phyloP scores from a whole-genome alignment of 2,797 vertebrate genomes.

The Anabacerthia variegaticeps region DNA sequence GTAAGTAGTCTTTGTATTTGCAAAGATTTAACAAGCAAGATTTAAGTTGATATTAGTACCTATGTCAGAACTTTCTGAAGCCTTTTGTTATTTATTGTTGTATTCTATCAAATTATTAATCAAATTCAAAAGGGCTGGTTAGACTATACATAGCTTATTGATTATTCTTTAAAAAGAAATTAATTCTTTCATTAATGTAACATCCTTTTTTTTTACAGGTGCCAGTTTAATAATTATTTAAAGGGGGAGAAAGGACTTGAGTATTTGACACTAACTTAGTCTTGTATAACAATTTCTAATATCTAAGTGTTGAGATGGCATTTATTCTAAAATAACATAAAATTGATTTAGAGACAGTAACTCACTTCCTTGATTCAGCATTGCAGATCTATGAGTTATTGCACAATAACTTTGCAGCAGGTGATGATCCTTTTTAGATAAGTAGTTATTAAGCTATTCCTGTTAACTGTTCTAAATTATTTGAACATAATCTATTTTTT shows the following conservation, averaged over 20 bases:
- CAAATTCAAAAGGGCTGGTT: background rate
- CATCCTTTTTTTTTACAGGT: background rate
- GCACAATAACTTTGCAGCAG: background rate
- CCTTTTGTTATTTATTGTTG: background rate
- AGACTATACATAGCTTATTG: background rate
- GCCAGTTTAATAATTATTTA: background rate
- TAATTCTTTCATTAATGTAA: background rate
- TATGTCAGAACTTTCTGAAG: background rate
- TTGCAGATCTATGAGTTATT: background rate
- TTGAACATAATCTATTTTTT: fast-evolving
- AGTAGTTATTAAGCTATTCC: background rate
- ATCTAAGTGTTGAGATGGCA: background rate
- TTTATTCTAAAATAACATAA: background rate
- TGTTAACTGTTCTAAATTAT: background rate
- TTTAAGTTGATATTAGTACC: background rate
- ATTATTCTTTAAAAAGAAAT: background rate
- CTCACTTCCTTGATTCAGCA: background rate
- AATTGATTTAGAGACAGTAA: background rate
- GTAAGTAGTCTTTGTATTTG: background rate
- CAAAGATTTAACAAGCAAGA: background rate
- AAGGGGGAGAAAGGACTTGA: background rate
- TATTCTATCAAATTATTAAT: background rate
- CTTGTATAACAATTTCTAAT: background rate
- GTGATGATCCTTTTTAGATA: background rate
- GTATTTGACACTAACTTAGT: background rate